A percentile compares a stretch with the other conserved stretches of the same genome.
These are phyloP conservation scores for Heliconius ethilla DNA, from an alignment of 2,888 invertebrate species.

Conservation along the genomic window DNA sequence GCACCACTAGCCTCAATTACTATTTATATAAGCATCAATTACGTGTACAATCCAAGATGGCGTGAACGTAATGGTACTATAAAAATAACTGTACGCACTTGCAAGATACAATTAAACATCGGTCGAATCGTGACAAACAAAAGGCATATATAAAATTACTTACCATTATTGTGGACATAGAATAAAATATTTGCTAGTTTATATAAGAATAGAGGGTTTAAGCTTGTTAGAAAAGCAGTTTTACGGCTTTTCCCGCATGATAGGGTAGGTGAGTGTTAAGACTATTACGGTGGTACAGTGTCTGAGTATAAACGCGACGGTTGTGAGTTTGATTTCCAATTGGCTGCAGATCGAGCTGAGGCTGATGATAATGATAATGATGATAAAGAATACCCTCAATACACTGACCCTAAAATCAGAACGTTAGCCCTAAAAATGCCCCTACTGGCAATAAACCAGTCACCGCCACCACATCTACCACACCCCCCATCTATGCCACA, in stretches of 20 bases:
- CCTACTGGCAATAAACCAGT: not conserved
- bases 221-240: too few species aligned
- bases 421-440: not conserved
- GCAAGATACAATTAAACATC: constrained; percentile 47
- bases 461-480: not conserved
- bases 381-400: too few species aligned
- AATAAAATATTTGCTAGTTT: not conserved
- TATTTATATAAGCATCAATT: constrained; percentile 34
- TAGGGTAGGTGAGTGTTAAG: too few species aligned
- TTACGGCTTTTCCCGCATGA: too few species aligned
- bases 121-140: constrained; percentile 64
- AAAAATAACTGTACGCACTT: constrained; percentile 48
- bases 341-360: too few species aligned
- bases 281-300: too few species aligned
- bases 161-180: constrained; percentile 36
- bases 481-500: constrained; percentile 38
- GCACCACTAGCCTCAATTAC: not conserved
- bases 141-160: constrained; percentile 62
- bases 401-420: not conserved
- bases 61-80: constrained; percentile 46
- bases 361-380: too few species aligned
- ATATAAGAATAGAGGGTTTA: not conserved
- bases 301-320: too few species aligned
- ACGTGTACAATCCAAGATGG: constrained; percentile 38
- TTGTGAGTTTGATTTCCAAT: too few species aligned